A percentile compares a stretch with the other conserved stretches of the same genome.
These are phyloP conservation scores for Gryon sp. DNA, from an alignment of 1,140 invertebrate species.

Conservation along the genomic window DNA sequence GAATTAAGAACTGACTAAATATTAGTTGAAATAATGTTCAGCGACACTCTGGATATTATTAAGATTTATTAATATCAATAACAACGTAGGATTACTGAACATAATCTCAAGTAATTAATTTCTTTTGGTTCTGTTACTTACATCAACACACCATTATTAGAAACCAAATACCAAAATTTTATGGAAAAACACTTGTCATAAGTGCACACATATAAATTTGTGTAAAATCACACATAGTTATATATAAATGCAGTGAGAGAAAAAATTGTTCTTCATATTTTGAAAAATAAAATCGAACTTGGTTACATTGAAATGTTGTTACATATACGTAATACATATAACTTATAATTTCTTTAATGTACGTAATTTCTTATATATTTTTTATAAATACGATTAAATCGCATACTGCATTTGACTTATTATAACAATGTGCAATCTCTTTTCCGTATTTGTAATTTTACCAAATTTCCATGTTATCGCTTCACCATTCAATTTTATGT, in stretches of 20 bases:
- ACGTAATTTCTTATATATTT: too few species aligned
- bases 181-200: constrained; percentile 45
- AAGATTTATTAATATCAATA: constrained; percentile 61
- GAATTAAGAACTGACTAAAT: constrained; percentile 61
- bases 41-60: constrained; percentile 52
- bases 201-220: constrained; percentile 23
- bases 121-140: constrained; percentile 55
- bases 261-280: constrained; percentile 3
- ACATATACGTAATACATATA: too few species aligned
- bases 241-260: constrained; percentile 18
- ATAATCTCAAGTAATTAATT: constrained; percentile 70
- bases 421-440: constrained; percentile 51
- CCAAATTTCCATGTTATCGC: constrained; percentile 18
- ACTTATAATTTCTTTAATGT: too few species aligned
- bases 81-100: constrained; percentile 66
- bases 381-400: not conserved
- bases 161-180: constrained; percentile 38
- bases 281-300: too few species aligned
- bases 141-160: constrained; percentile 48
- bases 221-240: constrained; percentile 49
- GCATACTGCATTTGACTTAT: not conserved
- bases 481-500: constrained; percentile 42
- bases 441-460: constrained; percentile 39
- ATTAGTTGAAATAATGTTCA: constrained; percentile 68
- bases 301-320: too few species aligned